phyloP scores from a whole-genome alignment of 1,140 invertebrate species.

The Oncopodura yosiiana region DNA sequence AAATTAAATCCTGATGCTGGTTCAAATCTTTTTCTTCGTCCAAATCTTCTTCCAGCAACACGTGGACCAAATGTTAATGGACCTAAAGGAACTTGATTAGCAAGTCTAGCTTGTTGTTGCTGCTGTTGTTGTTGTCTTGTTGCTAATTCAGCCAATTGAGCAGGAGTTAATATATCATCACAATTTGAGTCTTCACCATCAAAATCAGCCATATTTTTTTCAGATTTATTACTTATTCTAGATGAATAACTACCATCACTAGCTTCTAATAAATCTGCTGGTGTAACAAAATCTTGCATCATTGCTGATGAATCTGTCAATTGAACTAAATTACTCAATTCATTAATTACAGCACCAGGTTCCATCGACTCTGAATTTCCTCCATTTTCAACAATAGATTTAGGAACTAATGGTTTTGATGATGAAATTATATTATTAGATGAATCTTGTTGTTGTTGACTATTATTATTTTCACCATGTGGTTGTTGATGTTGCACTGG shows the following conservation, averaged over 20 bases:
- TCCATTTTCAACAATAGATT: no score
- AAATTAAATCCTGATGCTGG: conserved; percentile 34
- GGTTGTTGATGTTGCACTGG: background rate
- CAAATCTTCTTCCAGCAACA: conserved; percentile 14
- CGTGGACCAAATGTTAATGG: conserved; percentile 26
- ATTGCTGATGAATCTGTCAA: conserved; percentile 34
- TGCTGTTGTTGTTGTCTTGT: conserved; percentile 14
- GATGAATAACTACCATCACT: conserved; percentile 69
- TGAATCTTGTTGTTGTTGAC: background rate
- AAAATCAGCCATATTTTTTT: conserved; percentile 88
- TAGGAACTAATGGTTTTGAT: no score
- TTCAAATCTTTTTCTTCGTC: conserved; percentile 19
- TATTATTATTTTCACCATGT: conserved; percentile 10
- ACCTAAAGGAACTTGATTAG: conserved; percentile 6
- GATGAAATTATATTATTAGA: no score
- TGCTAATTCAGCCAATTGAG: conserved; percentile 28
- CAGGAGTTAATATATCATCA: conserved; percentile 69
- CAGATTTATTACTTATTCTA: conserved; percentile 81
- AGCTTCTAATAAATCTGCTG: conserved; percentile 16
- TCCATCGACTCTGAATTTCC: conserved; percentile 4
- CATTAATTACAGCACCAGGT: conserved; percentile 43
- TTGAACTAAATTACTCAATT: conserved; percentile 44
- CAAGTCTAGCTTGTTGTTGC: background rate
- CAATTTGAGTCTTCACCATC: conserved; percentile 82
- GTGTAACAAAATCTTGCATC: conserved; percentile 23